A percentile compares a stretch with the other conserved stretches of the same genome.
Evolutionary conservation across 2,797 vertebrate species (phyloP).

Genomic region (Eurystomus glaucurus): DNA sequence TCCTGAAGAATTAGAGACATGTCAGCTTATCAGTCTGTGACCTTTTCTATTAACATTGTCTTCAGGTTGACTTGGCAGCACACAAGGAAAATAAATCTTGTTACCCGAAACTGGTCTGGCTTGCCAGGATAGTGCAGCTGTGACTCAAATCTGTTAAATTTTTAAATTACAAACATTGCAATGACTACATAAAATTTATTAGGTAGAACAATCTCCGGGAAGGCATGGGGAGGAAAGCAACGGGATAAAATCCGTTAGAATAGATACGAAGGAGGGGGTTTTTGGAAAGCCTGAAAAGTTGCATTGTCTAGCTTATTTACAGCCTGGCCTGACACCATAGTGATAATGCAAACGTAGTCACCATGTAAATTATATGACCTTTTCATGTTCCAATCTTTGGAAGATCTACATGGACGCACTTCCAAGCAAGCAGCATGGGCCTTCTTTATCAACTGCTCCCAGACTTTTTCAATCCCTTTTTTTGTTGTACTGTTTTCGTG

Average conservation of each 20-base stretch:
- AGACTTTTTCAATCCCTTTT: background rate
- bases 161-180: slow-evolving; percentile 53
- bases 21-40: slow-evolving; percentile 79
- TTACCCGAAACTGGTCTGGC: slow-evolving; percentile 46
- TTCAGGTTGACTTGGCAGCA: slow-evolving; percentile 74
- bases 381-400: background rate
- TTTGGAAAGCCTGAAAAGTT: background rate
- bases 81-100: slow-evolving; percentile 77
- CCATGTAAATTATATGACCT: background rate
- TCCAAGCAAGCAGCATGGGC: background rate
- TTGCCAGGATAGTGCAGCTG: slow-evolving; percentile 27
- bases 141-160: slow-evolving; percentile 61
- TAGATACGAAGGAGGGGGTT: background rate
- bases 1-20: slow-evolving; percentile 75
- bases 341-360: background rate
- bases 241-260: slow-evolving; percentile 19
- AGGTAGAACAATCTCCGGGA: slow-evolving; percentile 30
- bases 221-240: background rate
- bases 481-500: background rate
- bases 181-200: slow-evolving; percentile 64
- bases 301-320: background rate
- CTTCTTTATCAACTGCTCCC: background rate
- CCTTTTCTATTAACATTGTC: slow-evolving; percentile 84
- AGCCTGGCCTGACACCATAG: background rate
- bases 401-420: background rate